phyloP scores from a whole-genome alignment of 30 jellyfish, hydroid and myxozoan genomes.

The Aurelia aurita region DNA sequence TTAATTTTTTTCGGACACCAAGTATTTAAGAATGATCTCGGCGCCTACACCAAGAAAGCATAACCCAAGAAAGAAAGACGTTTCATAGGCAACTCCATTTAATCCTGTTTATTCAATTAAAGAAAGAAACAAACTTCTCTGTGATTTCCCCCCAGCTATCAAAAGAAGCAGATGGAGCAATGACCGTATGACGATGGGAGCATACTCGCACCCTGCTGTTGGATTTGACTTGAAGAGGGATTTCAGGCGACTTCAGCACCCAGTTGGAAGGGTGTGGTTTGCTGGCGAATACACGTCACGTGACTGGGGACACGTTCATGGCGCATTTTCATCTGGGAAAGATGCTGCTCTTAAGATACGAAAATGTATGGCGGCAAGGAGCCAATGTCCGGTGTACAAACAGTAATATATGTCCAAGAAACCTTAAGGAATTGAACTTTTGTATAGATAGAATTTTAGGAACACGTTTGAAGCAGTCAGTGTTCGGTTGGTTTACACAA shows the following conservation, averaged over 20 bases:
- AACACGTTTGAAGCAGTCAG: no score
- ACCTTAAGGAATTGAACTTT: not conserved
- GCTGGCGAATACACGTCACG: slow-evolving; percentile 78
- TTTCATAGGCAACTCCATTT: no score
- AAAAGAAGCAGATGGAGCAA: slow-evolving; percentile 61
- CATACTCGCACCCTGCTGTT: slow-evolving; percentile 66
- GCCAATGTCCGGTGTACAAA: slow-evolving; percentile 8
- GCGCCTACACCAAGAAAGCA: no score
- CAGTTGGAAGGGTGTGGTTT: slow-evolving; percentile 83
- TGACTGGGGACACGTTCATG: slow-evolving; percentile 53
- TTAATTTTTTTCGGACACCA: no score
- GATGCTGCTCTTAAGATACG: slow-evolving; percentile 30
- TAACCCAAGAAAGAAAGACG: no score
- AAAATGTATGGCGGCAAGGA: slow-evolving; percentile 11
- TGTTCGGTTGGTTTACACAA: no score
- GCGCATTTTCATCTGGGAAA: slow-evolving; percentile 64
- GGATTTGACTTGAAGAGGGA: slow-evolving; percentile 56
- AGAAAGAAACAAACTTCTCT: not conserved
- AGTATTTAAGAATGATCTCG: no score
- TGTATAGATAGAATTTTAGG: no score
- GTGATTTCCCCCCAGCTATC: slow-evolving; percentile 21
- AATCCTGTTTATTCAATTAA: no score
- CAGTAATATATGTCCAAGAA: not conserved
- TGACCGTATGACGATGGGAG: slow-evolving; percentile 69
- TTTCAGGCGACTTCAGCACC: slow-evolving; percentile 30